Base-by-base conservation (phyloP, 2,113 vertebrate species). In the Poicephalus meyeri region DNA sequence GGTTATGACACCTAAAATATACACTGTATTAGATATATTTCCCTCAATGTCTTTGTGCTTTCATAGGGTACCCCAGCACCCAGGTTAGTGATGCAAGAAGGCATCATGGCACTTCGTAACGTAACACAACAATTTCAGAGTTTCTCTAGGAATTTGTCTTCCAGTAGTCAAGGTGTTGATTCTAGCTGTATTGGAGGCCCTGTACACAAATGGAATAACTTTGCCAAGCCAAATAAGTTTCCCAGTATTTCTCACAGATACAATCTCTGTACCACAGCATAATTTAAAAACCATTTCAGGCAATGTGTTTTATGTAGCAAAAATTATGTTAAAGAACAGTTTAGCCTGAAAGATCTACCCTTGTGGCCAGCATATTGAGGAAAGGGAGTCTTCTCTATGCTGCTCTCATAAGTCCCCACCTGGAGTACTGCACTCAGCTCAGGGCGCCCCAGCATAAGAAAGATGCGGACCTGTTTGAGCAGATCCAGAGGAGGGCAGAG, bases 381-480 rank as follows among this genome's bases (percentile, higher is more conserved):
- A 5, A 55, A 7, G 23, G n/a, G 56, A 80, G 55, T 55, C 23
- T 87, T 8, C 6, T 58, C 42, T 79, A 11, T 8, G 33, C 11
- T 1, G 2, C 20, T 64, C 4, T 28, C 7, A 1, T 18, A 18
- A 77, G 46, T 68, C 8, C 12, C 12, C 28, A 35, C 9, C 61
- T 53, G 23, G 16, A 47, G 2, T 65, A 52, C 9, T 50, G 7
- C 2, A 3, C 33, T 7, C 20, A 58, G 13, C 11, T 76, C 25
- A 49, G n/a, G 29, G 6, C 5, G 5, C 10, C 19, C 19, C 8
- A 53, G 20, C 4, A 28, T 6, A n/a, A 49, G 63, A 68, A 28
- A 13, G 6, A 52, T 1, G 4, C 5, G 12, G 50, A 79, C 4
- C 21, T 58, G 21, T 8, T 83, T 1, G 1, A 37, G 7, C 3